These are phyloP conservation scores for Orchesella cincta DNA, from an alignment of 1,140 invertebrate genomes.

Conservation along the genomic window DNA sequence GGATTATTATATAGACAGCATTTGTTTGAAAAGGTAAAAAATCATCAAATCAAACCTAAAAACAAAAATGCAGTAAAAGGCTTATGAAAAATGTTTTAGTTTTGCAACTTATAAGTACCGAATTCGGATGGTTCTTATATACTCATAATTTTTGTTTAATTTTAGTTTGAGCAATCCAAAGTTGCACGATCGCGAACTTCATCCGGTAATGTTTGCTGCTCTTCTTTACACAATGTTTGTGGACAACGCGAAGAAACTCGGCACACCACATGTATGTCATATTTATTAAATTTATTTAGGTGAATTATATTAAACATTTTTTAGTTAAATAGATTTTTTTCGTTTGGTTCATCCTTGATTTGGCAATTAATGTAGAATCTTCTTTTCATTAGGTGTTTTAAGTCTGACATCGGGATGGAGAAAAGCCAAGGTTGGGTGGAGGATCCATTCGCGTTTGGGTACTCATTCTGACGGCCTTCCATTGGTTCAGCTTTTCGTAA, in stretches of 20 bases:
- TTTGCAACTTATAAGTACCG: background rate
- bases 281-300: constrained; percentile 46
- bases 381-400: constrained; percentile 54
- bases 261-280: constrained; percentile 20
- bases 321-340: constrained; percentile 7
- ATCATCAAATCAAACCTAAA: background rate
- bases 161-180: constrained; percentile 45
- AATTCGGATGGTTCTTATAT: background rate
- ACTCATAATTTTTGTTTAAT: constrained; percentile 3
- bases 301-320: constrained; percentile 46
- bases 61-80: too few species aligned
- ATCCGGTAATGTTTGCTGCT: constrained; percentile 38
- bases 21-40: constrained; percentile 49
- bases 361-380: background rate
- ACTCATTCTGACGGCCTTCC: constrained; percentile 58
- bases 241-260: constrained; percentile 38
- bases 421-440: constrained; percentile 53
- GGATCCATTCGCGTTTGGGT: constrained; percentile 61
- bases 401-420: constrained; percentile 56
- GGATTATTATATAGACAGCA: constrained; percentile 49
- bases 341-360: background rate
- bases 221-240: constrained; percentile 41
- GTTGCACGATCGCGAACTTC: constrained; percentile 46
- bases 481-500: constrained; percentile 58
- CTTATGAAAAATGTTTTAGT: too few species aligned